Base-by-base conservation (phyloP, 2,888 invertebrate species). In the Ptychoptera contaminata region DNA sequence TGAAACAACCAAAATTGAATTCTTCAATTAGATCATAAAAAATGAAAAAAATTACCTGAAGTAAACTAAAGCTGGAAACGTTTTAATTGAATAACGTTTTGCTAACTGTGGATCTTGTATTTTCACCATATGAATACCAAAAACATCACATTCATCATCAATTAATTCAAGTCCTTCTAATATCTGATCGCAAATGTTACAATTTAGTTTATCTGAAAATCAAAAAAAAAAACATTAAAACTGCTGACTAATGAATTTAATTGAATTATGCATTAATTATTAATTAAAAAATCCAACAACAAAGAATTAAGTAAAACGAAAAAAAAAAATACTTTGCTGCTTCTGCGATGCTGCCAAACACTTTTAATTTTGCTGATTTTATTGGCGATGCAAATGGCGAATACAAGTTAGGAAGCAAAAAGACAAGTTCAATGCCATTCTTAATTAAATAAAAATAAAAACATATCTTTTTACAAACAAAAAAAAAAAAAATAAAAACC, bases 81-180 rank as follows among this genome's bases (percentile, higher is more conserved):
- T 92, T 64, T 91, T 91, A 49, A 92, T 92, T 48, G 90, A 90
- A 67, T 92, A 92, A 54, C 90, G 74, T 62, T 91, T 92, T 7
- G 92, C 91, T 47, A 92, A 64, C 58, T 86, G 86, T 1, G 86
- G 83, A 67, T 92, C 92, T 63, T 86, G 85, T 55, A 92, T 91
- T 60, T 90, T 84, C 1, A 92, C 92, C 77, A 92, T 79, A 55
- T 91, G 88, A 54, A 92, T 92, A 41, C 92, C 92, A 60, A 82
- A 92, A 0, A 87, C 83, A 59, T 90, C 90, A 56, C 86, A 87
- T 63, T 91, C 90, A 56, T 91, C 90, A 58, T 91, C 91, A 52
- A 92, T 82, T 52, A 82, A 74, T 60, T 92, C 92, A 47, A 92
- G 64, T 47, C 85, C 88, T 56, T 87, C 85, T 47, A 92, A 69